phyloP scores from a whole-genome alignment of 2,888 invertebrate species.

The Hemistola chrysoprasaria region DNA sequence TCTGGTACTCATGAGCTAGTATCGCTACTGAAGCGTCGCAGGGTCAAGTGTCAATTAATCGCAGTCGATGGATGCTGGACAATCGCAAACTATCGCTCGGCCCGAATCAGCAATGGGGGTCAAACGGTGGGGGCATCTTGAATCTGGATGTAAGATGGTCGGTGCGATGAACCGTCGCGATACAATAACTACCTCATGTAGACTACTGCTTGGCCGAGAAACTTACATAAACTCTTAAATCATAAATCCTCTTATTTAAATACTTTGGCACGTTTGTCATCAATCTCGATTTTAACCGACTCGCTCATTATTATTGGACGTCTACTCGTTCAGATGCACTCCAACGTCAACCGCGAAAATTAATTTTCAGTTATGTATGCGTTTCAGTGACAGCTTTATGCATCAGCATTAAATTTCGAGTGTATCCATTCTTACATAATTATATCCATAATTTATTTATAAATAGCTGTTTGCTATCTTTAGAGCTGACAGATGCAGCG shows the following conservation, averaged over 20 bases:
- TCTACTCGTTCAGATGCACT: too few species aligned
- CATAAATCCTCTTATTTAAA: too few species aligned
- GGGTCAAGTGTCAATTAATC: constrained; percentile 77
- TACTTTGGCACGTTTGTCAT: too few species aligned
- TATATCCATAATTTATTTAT: constrained; percentile 17
- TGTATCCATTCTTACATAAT: too few species aligned
- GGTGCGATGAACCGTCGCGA: constrained; percentile 10
- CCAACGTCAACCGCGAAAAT: neutral
- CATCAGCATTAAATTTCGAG: too few species aligned
- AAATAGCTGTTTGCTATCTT: constrained; percentile 25
- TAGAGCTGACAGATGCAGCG: constrained; percentile 33
- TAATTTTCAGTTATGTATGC: neutral
- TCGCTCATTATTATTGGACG: neutral
- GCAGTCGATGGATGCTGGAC: constrained; percentile 70
- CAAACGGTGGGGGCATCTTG: constrained; percentile 67
- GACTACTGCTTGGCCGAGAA: too few species aligned
- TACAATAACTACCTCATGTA: neutral
- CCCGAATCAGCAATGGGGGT: constrained; percentile 70
- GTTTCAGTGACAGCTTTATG: neutral
- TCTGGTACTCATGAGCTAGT: constrained; percentile 64
- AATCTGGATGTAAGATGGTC: constrained; percentile 59
- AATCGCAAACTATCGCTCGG: constrained; percentile 61
- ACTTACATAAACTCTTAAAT: too few species aligned
- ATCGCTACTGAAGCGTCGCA: constrained; percentile 61
- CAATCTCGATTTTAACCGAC: neutral